Conservation (phyloP, 2,797 vertebrate species). For the Micrastur ruficollis region DNA sequence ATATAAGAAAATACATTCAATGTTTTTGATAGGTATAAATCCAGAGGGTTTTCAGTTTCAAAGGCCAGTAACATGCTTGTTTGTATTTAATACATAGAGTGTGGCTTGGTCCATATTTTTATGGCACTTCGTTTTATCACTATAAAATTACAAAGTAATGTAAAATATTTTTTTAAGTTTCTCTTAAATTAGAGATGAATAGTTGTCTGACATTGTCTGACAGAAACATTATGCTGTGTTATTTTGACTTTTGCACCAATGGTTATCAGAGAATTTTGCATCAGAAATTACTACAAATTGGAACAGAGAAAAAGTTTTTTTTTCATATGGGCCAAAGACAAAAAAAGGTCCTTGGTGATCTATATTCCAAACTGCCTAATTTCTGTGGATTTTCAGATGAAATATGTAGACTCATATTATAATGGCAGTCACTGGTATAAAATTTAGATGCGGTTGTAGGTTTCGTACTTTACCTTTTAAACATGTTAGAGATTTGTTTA, state of each 20-base stretch:
- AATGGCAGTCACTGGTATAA: background rate
- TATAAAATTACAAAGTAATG: background rate
- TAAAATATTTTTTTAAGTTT: background rate
- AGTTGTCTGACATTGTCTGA: background rate
- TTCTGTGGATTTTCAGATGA: background rate
- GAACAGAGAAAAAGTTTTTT: background rate
- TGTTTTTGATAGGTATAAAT: background rate
- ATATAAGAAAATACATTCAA: background rate
- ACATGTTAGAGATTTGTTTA: background rate
- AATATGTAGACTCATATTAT: background rate
- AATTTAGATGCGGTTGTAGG: background rate
- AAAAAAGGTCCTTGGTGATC: background rate
- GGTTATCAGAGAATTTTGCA: background rate
- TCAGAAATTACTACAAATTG: background rate
- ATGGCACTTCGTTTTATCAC: background rate
- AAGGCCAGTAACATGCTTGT: background rate
- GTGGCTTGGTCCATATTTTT: background rate
- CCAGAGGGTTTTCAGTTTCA: background rate
- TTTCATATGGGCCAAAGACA: background rate
- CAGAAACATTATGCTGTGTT: background rate
- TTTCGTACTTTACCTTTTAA: background rate
- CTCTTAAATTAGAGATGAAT: background rate
- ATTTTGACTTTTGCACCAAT: background rate
- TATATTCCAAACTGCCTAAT: background rate
- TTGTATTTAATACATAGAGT: background rate